Conservation (phyloP, 2,797 vertebrate genomes). For the Eulemur albifrons region DNA sequence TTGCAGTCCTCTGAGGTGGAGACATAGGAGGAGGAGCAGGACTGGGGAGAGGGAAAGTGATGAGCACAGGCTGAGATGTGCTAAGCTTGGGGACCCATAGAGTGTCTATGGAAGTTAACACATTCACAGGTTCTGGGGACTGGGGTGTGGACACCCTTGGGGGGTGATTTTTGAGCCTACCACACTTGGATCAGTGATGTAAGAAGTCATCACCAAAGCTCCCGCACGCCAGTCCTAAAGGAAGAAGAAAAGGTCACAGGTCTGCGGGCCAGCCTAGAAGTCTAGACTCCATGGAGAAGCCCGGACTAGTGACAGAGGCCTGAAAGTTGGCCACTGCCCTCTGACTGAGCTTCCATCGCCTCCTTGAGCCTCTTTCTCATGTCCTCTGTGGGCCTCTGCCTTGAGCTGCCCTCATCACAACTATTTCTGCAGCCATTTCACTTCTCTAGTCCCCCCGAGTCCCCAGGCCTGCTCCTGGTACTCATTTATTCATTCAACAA, state of each 20-base stretch:
- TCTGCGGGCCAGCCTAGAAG: neutral
- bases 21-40: neutral
- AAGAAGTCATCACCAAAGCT: neutral
- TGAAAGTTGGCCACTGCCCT: neutral
- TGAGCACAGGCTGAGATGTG: neutral
- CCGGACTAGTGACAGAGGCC: neutral
- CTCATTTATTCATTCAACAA: neutral
- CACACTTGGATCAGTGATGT: neutral
- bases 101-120: neutral
- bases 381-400: neutral
- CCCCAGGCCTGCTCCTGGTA: neutral
- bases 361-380: neutral
- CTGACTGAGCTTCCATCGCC: neutral
- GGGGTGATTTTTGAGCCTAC: neutral
- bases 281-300: neutral
- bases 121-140: neutral
- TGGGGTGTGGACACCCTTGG: neutral
- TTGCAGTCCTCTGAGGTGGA: neutral
- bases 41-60: neutral
- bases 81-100: neutral
- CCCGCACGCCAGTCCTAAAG: neutral
- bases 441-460: neutral
- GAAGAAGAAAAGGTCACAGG: neutral
- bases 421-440: neutral
- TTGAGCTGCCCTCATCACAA: neutral